Base-by-base conservation (phyloP, 2,888 invertebrate genomes). In the Nemoura dubitans region DNA sequence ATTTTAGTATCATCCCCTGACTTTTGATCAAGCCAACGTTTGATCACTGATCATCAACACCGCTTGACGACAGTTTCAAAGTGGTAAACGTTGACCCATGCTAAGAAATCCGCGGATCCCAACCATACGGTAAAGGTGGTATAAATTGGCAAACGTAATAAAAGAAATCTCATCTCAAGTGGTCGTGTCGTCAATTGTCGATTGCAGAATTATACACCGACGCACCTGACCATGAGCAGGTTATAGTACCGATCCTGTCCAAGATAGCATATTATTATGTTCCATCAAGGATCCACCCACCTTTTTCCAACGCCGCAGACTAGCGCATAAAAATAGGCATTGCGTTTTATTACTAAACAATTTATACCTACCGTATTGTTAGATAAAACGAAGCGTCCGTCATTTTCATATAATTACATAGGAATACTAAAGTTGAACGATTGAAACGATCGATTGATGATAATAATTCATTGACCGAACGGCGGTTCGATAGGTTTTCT, bases 311-410 rank as follows among this genome's bases (percentile, higher is more conserved):
- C 59, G 14, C 16, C 59, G 59, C 59, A 21, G 21, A 2, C 10
- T 7, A 10, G 59, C 1, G 21, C 2, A 59, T 59, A 59, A 59
- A 59, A 59, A 59, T 59, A 59, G 59, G 59, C 59, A 59, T 21
- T 36, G 2, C 59, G 59, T 59, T 59, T 14, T 59, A 59, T 16
- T 59, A 59, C 59, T 21, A 59, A 10, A 59, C 59, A 59, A 59
- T 59, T 59, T 59, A 7, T 59, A 59, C 59, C 59, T 59, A 59
- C 59, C 59, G 59, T 59, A 59, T 59, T 59, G 59, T 59, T 59
- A 59, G 59, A 36, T 59, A 21, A 59, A 59, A 59, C 59, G 14
- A 21, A 10, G 21, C 59, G 59, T 59, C 59, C 59, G 10, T 36
- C 36, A 59, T 59, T 59, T 59, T 1, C 21, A 59, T 1, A 21